phyloP scores from a whole-genome alignment of 2,797 vertebrate genomes.

The Sardinella longiceps region DNA sequence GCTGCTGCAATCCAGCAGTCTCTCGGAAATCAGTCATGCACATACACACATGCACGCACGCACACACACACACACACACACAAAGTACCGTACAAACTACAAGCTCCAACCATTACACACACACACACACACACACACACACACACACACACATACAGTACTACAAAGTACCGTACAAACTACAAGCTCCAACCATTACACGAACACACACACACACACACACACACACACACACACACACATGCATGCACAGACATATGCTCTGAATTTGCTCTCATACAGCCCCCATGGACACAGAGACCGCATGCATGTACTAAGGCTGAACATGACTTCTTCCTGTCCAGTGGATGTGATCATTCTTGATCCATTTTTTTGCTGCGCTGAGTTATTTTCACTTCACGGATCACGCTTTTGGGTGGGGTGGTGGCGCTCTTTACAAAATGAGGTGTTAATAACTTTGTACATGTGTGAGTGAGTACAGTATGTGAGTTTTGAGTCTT shows the following conservation, averaged over 20 bases:
- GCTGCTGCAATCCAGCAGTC: not conserved
- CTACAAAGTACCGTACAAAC: not conserved
- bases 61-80: not conserved
- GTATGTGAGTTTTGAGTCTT: not conserved
- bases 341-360: not conserved
- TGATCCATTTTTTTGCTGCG: not conserved
- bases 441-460: conserved; percentile 6
- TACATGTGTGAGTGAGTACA: not conserved
- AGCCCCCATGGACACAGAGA: not conserved
- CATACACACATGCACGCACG: conserved; percentile 11
- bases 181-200: not conserved
- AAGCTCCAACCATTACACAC: not conserved
- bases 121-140: conserved; percentile 1
- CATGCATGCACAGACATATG: not conserved
- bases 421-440: not conserved
- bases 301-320: not conserved
- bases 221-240: not conserved
- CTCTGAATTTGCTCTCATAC: not conserved
- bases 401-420: not conserved
- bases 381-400: not conserved
- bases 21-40: not conserved
- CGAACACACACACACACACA: not conserved
- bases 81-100: not conserved
- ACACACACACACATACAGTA: not conserved
- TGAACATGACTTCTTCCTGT: not conserved